These are phyloP conservation scores for Linnaemya tessellans DNA, from an alignment of 2,888 invertebrate species.

Conservation along the genomic window DNA sequence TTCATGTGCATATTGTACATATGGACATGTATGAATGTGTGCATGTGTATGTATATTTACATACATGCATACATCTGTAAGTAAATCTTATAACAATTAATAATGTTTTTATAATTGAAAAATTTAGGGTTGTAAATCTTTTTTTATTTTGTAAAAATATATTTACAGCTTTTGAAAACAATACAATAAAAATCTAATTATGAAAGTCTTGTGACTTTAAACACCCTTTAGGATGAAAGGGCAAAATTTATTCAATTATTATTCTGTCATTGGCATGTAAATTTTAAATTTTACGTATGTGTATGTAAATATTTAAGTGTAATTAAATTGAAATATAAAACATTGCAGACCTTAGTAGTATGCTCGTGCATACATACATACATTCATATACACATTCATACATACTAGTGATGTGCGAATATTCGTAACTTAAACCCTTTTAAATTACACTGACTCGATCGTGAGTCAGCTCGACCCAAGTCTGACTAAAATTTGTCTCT, in stretches of 20 bases:
- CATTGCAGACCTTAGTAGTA: background rate
- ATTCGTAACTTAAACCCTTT: too few relatives aligned
- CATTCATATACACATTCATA: background rate
- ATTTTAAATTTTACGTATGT: background rate
- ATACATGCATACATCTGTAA: background rate
- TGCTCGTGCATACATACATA: background rate
- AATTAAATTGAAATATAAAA: conserved; percentile 2
- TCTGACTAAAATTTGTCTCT: too few relatives aligned
- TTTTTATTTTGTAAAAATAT: background rate
- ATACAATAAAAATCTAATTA: conserved; percentile 36
- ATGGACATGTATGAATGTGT: background rate
- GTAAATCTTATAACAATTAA: background rate
- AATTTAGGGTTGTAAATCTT: background rate
- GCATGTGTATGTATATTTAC: too few relatives aligned
- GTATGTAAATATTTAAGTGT: conserved; percentile 14
- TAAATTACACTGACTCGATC: too few relatives aligned
- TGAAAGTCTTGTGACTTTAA: conserved; percentile 9
- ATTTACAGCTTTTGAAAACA: background rate
- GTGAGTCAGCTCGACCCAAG: too few relatives aligned
- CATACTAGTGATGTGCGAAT: too few relatives aligned
- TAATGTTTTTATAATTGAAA: background rate
- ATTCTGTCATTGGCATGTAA: background rate
- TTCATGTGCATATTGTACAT: background rate
- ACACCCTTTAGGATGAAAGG: background rate
- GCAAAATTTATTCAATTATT: conserved; percentile 5